phyloP scores from a whole-genome alignment of 2,113 vertebrate genomes.

The Drymodes brunneopygia region DNA sequence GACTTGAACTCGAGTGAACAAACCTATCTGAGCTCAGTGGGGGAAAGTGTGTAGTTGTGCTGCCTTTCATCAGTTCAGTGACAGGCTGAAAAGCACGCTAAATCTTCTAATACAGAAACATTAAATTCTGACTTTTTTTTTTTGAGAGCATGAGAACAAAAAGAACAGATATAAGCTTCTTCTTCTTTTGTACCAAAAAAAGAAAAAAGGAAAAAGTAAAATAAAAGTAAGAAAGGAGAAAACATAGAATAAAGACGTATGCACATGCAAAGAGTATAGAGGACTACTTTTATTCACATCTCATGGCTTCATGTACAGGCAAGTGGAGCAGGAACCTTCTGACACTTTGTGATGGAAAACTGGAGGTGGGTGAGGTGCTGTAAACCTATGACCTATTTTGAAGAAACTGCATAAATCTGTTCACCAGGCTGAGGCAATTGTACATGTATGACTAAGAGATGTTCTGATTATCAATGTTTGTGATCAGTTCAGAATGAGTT shows the following conservation, averaged over 20 bases:
- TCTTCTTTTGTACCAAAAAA: background rate
- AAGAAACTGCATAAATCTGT: background rate
- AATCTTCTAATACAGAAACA: slow-evolving; percentile 2
- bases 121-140: background rate
- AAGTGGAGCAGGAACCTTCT: background rate
- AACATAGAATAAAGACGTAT: background rate
- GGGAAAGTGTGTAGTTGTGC: background rate
- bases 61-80: slow-evolving; percentile 35
- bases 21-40: background rate
- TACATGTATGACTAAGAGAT: background rate
- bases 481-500: background rate
- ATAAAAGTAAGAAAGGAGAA: background rate
- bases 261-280: background rate
- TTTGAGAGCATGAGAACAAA: background rate
- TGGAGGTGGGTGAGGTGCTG: background rate
- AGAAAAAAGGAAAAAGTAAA: background rate
- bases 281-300: background rate
- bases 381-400: background rate
- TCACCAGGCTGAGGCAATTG: background rate
- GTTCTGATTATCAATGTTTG: background rate
- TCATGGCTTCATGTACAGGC: background rate
- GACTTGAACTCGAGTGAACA: slow-evolving; percentile 44
- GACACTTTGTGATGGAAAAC: background rate
- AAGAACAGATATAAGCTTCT: background rate
- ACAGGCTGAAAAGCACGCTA: slow-evolving; percentile 25